Conservation (phyloP, 2,888 invertebrate genomes). For the Drosophila buzzatii region DNA sequence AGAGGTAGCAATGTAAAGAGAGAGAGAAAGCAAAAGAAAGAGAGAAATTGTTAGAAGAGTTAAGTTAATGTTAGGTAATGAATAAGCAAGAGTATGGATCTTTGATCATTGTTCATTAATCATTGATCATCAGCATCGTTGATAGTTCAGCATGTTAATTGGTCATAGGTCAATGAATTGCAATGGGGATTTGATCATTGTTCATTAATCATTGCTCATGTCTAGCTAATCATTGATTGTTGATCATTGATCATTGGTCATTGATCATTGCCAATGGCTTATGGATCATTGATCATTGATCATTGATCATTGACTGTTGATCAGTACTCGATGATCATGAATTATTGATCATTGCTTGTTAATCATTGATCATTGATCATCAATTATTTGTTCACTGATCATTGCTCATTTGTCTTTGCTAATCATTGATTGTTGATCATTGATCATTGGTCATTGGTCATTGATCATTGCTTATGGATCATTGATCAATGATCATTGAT, state of each 20-base stretch:
- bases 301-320: too few relatives aligned
- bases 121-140: too few relatives aligned
- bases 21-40: neutral
- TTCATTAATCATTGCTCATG: neutral
- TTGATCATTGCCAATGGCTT: neutral
- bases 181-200: neutral
- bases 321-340: neutral
- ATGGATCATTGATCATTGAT: too few relatives aligned
- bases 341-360: neutral
- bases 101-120: neutral
- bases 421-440: neutral
- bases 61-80: neutral
- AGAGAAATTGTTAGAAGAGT: constrained; percentile 3
- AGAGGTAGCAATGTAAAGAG: neutral
- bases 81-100: neutral
- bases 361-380: neutral
- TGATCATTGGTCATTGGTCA: neutral
- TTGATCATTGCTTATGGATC: neutral
- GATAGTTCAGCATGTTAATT: too few relatives aligned
- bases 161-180: too few relatives aligned
- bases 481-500: neutral
- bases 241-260: too few relatives aligned
- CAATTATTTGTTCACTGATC: too few relatives aligned
- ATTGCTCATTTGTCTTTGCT: too few relatives aligned
- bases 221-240: neutral